Evolutionary conservation across 2,888 invertebrate species (phyloP), one percentile per base, ranked within the genome.

Genomic region (Lypha dubia): DNA sequence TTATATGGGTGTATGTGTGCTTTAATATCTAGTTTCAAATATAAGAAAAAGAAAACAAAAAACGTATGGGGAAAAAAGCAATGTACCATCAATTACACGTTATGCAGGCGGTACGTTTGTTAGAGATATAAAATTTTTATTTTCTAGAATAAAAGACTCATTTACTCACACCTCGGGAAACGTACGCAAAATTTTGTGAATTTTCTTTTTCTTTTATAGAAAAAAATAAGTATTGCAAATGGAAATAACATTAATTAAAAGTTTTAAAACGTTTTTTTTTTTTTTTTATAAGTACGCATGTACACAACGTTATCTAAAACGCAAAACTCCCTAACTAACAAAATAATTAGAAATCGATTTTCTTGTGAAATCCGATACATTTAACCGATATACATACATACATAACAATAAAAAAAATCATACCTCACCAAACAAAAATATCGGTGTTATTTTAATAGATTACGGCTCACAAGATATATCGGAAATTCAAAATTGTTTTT

Each of bases 131-230:
- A 11, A 41, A 53, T 11, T 28, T 22, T 63, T 15, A 35, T 22
- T 17, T 44, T 24, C 11, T 7, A 22, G n/a, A 38, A 46, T 13
- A n/a, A 46, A 62, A 49, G 11, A 32, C 22, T 46, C 58, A 53
- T 15, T 3, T 6, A 35, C 17, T 49, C 32, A 46, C 46, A 44
- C 38, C 32, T 41, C 32, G 11, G 4, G 53, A 76, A 44, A 65
- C 9, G 17, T 35, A 67, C 56, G 44, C 44, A 49, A 17, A 71
- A 46, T 71, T 71, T 44, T 11, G 24, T 71, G n/a, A n/a, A n/a
- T n/a, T n/a, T n/a, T n/a, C n/a, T n/a, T n/a, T 71, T 32, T 71
- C 63, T 79, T 73, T 51, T 62, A 60, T 67, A n/a, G 28, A 70
- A 7, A 9, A 44, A n/a, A 62, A 62, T 53, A 44, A 0, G 53